Evolutionary conservation across 2,113 vertebrate genomes (phyloP).

Genomic region (Oncorhynchus nerka): DNA sequence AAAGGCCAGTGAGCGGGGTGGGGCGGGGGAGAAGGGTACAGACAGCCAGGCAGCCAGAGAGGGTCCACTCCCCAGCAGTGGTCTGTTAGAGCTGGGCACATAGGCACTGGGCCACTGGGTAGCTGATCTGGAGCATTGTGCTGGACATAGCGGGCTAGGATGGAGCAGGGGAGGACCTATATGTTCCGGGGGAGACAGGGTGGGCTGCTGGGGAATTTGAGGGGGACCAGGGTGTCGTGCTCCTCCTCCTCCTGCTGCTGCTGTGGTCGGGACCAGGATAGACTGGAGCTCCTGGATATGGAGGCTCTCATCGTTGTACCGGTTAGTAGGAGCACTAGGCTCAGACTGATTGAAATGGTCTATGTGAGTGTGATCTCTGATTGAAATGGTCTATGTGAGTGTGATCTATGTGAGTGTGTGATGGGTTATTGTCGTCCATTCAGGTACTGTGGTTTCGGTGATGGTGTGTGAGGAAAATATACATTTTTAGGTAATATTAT

Average conservation of each 20-base stretch:
- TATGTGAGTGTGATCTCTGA: too few relatives aligned
- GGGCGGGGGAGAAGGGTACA: not conserved
- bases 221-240: slow-evolving; percentile 4
- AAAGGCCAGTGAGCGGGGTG: slow-evolving; percentile 21
- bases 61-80: not conserved
- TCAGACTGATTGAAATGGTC: not conserved
- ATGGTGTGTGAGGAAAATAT: not conserved
- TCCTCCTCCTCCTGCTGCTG: slow-evolving; percentile 27
- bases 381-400: too few relatives aligned
- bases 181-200: slow-evolving; percentile 6
- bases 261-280: slow-evolving; percentile 18
- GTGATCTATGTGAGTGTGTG: too few relatives aligned
- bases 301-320: slow-evolving; percentile 59
- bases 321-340: slow-evolving; percentile 52
- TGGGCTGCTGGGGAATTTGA: slow-evolving; percentile 33
- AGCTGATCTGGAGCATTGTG: not conserved
- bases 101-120: not conserved
- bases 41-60: not conserved
- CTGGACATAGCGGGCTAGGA: slow-evolving; percentile 14
- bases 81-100: not conserved
- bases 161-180: slow-evolving; percentile 29
- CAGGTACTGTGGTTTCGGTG: not conserved
- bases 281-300: slow-evolving; percentile 40
- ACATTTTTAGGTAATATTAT: too few relatives aligned
- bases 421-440: not conserved